Evolutionary conservation across 2,888 invertebrate species (phyloP).

Genomic region (Azorinus chamasolen): DNA sequence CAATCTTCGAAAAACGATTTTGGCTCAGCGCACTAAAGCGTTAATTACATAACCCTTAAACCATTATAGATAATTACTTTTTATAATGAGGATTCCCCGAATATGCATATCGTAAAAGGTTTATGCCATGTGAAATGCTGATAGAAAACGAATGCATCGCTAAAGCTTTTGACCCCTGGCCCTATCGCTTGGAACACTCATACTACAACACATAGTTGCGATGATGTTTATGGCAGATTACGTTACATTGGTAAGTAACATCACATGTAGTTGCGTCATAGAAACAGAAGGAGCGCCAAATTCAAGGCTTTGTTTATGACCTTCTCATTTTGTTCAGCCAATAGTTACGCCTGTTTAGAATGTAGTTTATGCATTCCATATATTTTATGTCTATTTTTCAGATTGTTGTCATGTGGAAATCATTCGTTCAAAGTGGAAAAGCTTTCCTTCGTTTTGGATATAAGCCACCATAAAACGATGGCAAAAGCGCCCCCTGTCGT

Average conservation of each 20-base stretch:
- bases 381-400: slow-evolving; percentile 45
- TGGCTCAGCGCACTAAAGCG: no score
- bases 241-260: slow-evolving; percentile 38
- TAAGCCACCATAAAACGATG: slow-evolving; percentile 39
- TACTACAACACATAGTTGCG: slow-evolving; percentile 20
- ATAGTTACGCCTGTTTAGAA: slow-evolving; percentile 4
- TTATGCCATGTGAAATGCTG: no score
- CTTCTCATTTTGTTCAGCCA: slow-evolving; percentile 11
- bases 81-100: no score
- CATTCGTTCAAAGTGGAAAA: slow-evolving; percentile 20
- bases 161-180: slow-evolving; percentile 7
- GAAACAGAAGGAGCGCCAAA: no score
- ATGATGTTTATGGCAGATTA: slow-evolving; percentile 40
- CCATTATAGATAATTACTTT: no score
- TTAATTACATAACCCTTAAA: no score
- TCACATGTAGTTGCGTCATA: slow-evolving; percentile 26
- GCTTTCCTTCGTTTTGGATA: slow-evolving; percentile 31
- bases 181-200: slow-evolving; percentile 4
- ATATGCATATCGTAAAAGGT: no score
- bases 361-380: slow-evolving; percentile 34
- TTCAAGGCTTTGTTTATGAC: slow-evolving; percentile 20
- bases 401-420: slow-evolving; percentile 44
- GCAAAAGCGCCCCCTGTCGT: neutral
- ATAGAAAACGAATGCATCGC: no score
- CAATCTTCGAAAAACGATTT: no score